Conservation (phyloP, 2,797 vertebrate species). For the Australoheros facetus region DNA sequence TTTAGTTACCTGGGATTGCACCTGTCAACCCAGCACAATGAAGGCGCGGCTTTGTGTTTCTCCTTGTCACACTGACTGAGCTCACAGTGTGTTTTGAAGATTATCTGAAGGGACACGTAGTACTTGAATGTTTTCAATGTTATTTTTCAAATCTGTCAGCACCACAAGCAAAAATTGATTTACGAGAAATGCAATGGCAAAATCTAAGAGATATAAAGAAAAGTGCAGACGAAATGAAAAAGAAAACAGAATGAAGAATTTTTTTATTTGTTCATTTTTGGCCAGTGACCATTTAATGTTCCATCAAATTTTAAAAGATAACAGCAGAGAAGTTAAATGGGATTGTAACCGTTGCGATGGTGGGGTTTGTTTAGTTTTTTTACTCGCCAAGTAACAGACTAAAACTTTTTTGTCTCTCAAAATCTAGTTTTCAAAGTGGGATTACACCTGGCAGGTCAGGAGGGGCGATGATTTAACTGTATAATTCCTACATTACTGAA, state of each 20-base stretch:
- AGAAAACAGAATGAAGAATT: rapidly evolving
- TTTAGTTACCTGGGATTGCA: background rate
- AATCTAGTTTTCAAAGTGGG: slow-evolving; percentile 29
- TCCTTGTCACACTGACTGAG: background rate
- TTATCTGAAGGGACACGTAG: background rate
- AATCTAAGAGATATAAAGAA: background rate
- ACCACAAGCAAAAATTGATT: background rate
- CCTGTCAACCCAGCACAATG: background rate
- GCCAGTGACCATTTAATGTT: background rate
- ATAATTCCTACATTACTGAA: slow-evolving; percentile 64
- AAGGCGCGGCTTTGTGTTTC: background rate
- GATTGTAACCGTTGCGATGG: background rate
- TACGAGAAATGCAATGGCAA: background rate
- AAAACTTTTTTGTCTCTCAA: background rate
- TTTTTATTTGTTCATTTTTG: background rate
- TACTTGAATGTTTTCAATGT: background rate
- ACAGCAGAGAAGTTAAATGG: background rate
- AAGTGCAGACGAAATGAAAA: background rate
- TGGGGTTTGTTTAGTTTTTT: too few relatives aligned
- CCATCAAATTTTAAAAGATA: background rate
- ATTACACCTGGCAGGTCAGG: slow-evolving; percentile 47
- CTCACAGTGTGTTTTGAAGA: background rate
- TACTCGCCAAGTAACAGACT: background rate
- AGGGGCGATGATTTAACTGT: slow-evolving; percentile 52
- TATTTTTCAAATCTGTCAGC: background rate